Evolutionary conservation across 2,113 vertebrate species (phyloP), one percentile per base, ranked within the genome.

Genomic region (Myotis brandtii): DNA sequence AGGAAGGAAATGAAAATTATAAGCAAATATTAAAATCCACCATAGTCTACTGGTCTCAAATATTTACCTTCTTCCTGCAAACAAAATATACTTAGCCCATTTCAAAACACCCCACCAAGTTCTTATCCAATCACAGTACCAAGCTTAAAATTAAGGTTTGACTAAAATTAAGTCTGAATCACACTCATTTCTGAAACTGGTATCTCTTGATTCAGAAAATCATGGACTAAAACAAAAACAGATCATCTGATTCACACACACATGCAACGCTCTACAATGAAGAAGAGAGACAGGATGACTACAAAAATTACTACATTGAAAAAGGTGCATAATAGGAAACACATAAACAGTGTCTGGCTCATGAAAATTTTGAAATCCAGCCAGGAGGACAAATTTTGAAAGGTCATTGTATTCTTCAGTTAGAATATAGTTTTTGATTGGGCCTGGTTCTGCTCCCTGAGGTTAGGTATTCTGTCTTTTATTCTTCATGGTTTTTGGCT

Each of bases 181-280:
- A 37, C 67, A 89, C 25, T 69, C 40, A 52, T 75, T 67, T 73
- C 62, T 93, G 23, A 32, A 81, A 93, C 6, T 37, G 13, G 4
- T 86, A 5, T 59, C 9, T 69, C 18, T 59, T 62, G 30, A 86
- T 62, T 23, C 30, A 79, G 48, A 88, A 79, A 89, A 85, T 16
- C 37, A 77, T 72, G 4, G 54, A 32, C n/a, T 82, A 91, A 79
- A 82, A 77, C 30, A 73, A 43, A 77, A 73, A 46, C 40, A 76
- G 25, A 14, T 67, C 16, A 72, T 40, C 14, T 40, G 10, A 12
- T 48, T 69, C 46, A 50, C 2, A 30, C 14, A 32, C 23, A 17
- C 3, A 2, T 10, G 62, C 3, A 18, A 11, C 5, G 2, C 34
- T 18, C 21, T 7, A 32, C 0, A 2, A 6, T 34, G 25, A 23